A percentile compares a stretch with the other conserved stretches of the same genome.
These are phyloP conservation scores for Sciurus carolinensis DNA, from an alignment of 2,797 vertebrate genomes.

Conservation along the genomic window DNA sequence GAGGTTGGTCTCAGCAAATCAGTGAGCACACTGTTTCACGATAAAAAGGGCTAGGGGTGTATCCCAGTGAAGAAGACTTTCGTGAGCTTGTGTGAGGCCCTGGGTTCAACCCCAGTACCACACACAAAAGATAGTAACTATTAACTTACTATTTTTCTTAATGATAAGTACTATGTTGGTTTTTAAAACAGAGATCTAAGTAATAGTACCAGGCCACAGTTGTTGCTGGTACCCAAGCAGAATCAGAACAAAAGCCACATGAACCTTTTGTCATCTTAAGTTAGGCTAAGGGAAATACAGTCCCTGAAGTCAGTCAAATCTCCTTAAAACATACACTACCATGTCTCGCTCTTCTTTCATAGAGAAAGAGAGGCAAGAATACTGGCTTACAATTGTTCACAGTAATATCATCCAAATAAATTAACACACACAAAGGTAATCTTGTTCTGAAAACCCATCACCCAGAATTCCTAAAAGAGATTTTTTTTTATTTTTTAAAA, in stretches of 20 bases:
- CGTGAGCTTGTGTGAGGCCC: background rate
- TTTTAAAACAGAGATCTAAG: constrained; percentile 3
- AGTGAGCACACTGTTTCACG: background rate
- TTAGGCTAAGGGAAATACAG: background rate
- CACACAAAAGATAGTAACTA: background rate
- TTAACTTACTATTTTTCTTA: constrained; percentile 3
- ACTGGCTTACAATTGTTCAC: background rate
- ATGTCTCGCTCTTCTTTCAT: background rate
- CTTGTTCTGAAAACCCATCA: background rate
- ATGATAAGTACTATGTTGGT: background rate
- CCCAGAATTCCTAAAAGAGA: background rate
- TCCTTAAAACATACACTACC: constrained; percentile 9
- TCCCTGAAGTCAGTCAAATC: background rate
- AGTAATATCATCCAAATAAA: background rate
- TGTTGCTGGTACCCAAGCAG: background rate
- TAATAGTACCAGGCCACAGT: background rate
- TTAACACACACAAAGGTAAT: background rate
- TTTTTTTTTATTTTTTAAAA: constrained; percentile 16
- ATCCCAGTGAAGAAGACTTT: background rate
- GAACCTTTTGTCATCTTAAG: constrained; percentile 9
- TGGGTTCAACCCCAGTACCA: background rate
- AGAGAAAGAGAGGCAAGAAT: background rate
- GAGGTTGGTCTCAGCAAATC: background rate
- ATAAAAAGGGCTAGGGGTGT: background rate
- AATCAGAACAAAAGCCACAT: background rate